Evolutionary conservation across 2,797 vertebrate genomes (phyloP).

Genomic region (Anomalospiza imberbis): DNA sequence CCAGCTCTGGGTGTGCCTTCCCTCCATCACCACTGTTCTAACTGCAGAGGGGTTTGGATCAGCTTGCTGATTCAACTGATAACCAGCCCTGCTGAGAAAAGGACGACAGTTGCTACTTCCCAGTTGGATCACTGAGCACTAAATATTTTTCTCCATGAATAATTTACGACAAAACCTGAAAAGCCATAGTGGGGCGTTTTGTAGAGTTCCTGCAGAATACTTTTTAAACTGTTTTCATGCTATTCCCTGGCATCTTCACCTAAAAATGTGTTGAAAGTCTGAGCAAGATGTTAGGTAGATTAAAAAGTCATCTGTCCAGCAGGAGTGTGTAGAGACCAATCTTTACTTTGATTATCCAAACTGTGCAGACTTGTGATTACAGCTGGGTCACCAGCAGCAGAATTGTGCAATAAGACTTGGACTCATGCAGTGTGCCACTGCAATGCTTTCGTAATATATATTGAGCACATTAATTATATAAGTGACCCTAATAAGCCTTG

Average conservation of each 20-base stretch:
- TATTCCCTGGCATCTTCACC: not conserved
- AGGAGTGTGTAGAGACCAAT: not conserved
- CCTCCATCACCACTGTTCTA: not conserved
- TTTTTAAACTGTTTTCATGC: not conserved
- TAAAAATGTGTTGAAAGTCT: not conserved
- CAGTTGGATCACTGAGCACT: not conserved
- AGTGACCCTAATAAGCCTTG: not conserved
- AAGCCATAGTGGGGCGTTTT: not conserved
- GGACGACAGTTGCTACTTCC: not conserved
- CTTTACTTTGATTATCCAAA: not conserved
- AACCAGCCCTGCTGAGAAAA: not conserved
- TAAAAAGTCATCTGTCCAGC: not conserved
- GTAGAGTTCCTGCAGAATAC: not conserved
- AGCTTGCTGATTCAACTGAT: not conserved
- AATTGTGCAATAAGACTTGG: not conserved
- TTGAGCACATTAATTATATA: not conserved
- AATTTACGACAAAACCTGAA: constrained; percentile 15
- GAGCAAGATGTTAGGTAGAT: not conserved
- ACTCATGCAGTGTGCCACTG: not conserved
- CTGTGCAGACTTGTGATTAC: not conserved
- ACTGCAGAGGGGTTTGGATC: not conserved
- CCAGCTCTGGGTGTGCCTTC: not conserved
- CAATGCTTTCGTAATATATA: not conserved
- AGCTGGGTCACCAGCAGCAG: not conserved
- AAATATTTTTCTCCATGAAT: not conserved